These are phyloP conservation scores for Andricus quercusramuli DNA, from an alignment of 2,888 invertebrate genomes.

Conservation along the genomic window DNA sequence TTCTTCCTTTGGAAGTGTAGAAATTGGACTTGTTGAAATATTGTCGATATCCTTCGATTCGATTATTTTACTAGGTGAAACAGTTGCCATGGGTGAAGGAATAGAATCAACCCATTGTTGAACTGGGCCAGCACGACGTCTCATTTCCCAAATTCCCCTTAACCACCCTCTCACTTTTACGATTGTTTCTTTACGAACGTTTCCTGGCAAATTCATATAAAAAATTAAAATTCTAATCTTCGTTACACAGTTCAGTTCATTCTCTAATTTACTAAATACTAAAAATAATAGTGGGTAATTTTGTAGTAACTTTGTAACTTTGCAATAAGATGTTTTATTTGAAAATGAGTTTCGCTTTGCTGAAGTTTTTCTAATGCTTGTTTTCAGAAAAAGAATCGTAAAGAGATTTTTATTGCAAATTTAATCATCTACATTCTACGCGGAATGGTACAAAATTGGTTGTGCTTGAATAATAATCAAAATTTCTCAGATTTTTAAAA, in stretches of 20 bases:
- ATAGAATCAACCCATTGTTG: constrained; percentile 89
- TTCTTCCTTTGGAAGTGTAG: constrained; percentile 48
- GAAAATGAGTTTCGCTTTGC: too few relatives aligned
- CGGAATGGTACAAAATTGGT: background rate
- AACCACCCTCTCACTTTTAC: constrained; percentile 74
- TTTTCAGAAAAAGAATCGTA: too few relatives aligned
- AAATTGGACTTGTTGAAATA: constrained; percentile 50
- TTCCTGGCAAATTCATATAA: constrained; percentile 64
- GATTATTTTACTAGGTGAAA: constrained; percentile 49
- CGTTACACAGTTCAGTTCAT: background rate
- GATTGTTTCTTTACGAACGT: constrained; percentile 71
- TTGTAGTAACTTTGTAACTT: too few relatives aligned
- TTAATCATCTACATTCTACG: too few relatives aligned
- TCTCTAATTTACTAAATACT: background rate
- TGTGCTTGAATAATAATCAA: background rate
- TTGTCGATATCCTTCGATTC: constrained; percentile 47
- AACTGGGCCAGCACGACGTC: constrained; percentile 83
- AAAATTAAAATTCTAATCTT: background rate
- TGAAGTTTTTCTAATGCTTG: too few relatives aligned
- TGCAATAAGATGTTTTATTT: too few relatives aligned
- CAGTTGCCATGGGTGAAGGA: constrained; percentile 76
- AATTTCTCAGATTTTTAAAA: background rate
- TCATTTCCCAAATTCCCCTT: constrained; percentile 80
- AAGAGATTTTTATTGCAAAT: too few relatives aligned
- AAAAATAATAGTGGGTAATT: too few relatives aligned